A percentile compares a stretch with the other conserved stretches of the same genome.
Evolutionary conservation across 1,140 invertebrate species (phyloP).

Genomic region (Euura lappo): DNA sequence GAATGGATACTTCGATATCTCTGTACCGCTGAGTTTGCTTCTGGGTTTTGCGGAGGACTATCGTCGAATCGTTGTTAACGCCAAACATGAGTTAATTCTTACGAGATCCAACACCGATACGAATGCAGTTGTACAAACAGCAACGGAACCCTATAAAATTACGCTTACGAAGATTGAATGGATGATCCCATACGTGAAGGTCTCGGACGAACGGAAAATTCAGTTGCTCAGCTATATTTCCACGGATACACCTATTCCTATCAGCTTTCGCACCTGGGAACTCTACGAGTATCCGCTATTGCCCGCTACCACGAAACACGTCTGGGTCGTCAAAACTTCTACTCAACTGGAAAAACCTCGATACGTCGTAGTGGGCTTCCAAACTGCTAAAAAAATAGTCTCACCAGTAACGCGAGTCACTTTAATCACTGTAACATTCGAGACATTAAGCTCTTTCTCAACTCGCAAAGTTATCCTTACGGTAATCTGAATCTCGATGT

Average conservation of each 20-base stretch:
- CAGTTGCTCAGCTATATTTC: conserved; percentile 31
- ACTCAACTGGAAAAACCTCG: conserved; percentile 30
- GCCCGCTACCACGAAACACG: conserved; percentile 32
- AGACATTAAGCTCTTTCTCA: too few species aligned
- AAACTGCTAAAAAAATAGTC: too few species aligned
- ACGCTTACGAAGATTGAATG: conserved; percentile 19
- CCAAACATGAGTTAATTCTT: conserved; percentile 56
- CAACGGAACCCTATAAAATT: conserved; percentile 17
- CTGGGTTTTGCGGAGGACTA: too few species aligned
- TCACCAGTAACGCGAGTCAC: too few species aligned
- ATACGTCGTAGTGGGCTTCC: too few species aligned
- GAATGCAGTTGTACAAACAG: conserved; percentile 19
- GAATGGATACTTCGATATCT: too few species aligned
- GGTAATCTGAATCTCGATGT: too few species aligned
- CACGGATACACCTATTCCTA: conserved; percentile 31
- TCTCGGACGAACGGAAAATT: conserved; percentile 32
- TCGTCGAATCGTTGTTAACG: too few species aligned
- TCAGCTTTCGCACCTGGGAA: conserved; percentile 46
- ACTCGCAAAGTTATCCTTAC: too few species aligned
- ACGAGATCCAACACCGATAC: conserved; percentile 33
- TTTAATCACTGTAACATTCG: too few species aligned
- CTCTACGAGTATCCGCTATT: conserved; percentile 44
- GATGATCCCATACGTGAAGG: conserved; percentile 26
- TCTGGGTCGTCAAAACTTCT: conserved; percentile 41
- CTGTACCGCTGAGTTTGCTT: too few species aligned